Conservation (phyloP, 2,113 vertebrate species). For the Anhinga rufa region DNA sequence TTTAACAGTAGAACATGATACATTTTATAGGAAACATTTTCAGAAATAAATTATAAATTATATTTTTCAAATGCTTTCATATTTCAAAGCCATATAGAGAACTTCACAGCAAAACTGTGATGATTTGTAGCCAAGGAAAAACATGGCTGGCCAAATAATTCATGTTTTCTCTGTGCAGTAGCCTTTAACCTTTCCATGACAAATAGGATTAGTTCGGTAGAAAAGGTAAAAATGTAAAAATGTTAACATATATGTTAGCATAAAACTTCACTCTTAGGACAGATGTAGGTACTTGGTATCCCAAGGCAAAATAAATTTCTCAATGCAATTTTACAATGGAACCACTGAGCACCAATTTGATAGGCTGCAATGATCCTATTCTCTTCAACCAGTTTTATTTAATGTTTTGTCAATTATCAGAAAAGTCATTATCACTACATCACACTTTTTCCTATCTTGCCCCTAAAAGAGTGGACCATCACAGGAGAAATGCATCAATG, state of each 20-base stretch:
- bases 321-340: background rate
- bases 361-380: background rate
- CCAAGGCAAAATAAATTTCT: background rate
- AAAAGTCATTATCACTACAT: background rate
- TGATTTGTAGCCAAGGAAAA: background rate
- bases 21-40: background rate
- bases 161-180: background rate
- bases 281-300: background rate
- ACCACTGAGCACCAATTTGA: background rate
- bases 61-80: background rate
- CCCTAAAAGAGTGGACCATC: background rate
- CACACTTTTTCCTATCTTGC: background rate
- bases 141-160: background rate
- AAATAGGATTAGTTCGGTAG: background rate
- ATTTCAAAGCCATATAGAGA: background rate
- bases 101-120: background rate
- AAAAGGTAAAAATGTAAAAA: background rate
- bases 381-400: background rate
- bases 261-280: background rate
- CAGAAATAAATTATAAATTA: background rate
- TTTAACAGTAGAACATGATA: background rate
- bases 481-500: background rate
- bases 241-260: background rate
- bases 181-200: background rate
- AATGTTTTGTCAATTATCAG: background rate